Evolutionary conservation across 2,888 invertebrate species (phyloP), one percentile per base, ranked within the genome.

Genomic region (Cecidostiba fungosa): DNA sequence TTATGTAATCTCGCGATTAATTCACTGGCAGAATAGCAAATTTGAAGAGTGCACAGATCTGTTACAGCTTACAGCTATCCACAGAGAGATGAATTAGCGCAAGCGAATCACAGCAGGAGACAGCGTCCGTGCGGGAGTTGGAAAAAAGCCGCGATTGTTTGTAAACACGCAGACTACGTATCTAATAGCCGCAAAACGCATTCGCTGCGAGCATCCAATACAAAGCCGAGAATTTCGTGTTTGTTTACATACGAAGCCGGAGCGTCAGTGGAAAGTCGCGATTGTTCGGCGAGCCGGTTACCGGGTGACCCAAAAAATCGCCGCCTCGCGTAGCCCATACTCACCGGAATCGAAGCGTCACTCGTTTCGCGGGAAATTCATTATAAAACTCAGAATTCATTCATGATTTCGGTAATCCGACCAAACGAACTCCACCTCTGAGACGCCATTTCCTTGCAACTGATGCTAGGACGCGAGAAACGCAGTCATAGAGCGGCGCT

Each of bases 391-490:
- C 89, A 90, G 89, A 90, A 91, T 94, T 94, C 94, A 94, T 92
- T 94, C 94, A 94, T 94, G 91, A 94, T 93, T 84, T 92, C 91
- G 89, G 89, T 89, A 91, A 92, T 90, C 91, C 90, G 92, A 92
- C 91, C 92, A 92, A 92, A 92, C 92, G 92, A 92, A 92, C 92
- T 93, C 93, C 93, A 93, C 92, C 93, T 92, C 91, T 90, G 91
- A 91, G 94, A 94, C 94, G 94, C 94, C 94, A 94, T 94, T 94
- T 94, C 92, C 94, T 93, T 92, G 91, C 91, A 91, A 93, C 93
- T 92, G 91, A 90, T 86, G 87, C 85, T 77, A 80, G 39, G 54
- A 78, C 59, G 19, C n/a, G 36, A 47, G 74, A 76, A 80, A 29
- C 77, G 50, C 47, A 77, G 32, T 69, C n/a, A 47, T 50, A 50